Base-by-base conservation (phyloP, 2,888 invertebrate species). In the Rotaria magnacalcarata region DNA sequence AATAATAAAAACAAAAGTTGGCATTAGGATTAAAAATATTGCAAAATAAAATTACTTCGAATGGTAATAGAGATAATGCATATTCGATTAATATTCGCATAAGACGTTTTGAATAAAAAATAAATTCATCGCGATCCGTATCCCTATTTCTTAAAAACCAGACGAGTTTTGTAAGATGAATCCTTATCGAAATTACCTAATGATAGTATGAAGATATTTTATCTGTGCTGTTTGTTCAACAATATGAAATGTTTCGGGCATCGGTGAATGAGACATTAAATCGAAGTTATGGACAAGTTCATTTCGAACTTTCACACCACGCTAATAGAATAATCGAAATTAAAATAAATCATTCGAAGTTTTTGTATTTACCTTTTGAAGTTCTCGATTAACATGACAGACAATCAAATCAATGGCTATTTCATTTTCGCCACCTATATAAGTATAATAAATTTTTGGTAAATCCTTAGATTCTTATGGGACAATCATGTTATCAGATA, bases 331-430 rank as follows among this genome's bases (percentile, higher is more conserved):
- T 3, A 43, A 43, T 41, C 7, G 16, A 43, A 47, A 41, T n/a
- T 6, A n/a, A 24, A 47, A 47, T 7, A 60, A 56, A 56, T 24
- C n/a, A 7, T 27, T 27, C 6, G n/a, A n/a, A 34, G 2, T 2
- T 8, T 27, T 27, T 27, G 5, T 27, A 6, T n/a, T 47, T 80
- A 80, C 80, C 11, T 96, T 89, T 89, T 91, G 95, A 88, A 99
- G 92, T 90, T 98, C 97, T n/a, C 96, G 96, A 90, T 97, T 96
- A 14, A 99, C 96, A 91, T 99, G 98, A 90, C 97, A 96, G 75
- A 98, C 97, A 87, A 99, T 97, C 87, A 99, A 93, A 90, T 96
- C 95, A 89, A 99, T 97, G 87, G 98, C 99, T 85, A 99, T 96
- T 90, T 94, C 94, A 92, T 98, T 97, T 90, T 97, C 96, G 0